Base-by-base conservation (phyloP, 2,888 invertebrate genomes). In the Cheilosia scutellata region DNA sequence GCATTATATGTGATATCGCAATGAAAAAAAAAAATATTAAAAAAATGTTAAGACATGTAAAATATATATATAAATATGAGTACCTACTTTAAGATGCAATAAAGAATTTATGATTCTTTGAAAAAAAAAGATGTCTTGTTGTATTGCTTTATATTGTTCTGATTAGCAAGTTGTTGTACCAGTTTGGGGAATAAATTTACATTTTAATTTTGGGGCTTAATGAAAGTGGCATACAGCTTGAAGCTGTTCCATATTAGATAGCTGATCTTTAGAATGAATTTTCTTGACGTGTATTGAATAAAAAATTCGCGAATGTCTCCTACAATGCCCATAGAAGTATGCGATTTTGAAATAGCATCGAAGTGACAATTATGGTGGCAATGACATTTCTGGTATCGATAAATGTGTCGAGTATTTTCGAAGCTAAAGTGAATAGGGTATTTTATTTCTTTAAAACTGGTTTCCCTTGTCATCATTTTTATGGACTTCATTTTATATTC, bases 101-200 rank as follows among this genome's bases (percentile, higher is more conserved):
- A 90, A 91, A 92, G 91, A 91, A 91, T 89, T 89, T 90, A 90
- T 89, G 87, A 90, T 91, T 91, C 92, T 91, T 91, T 90, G 87
- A 89, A 90, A 90, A 89, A 79, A 76, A 63, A 29, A 13, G 4
- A 25, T 4, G 9, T 33, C 25, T 37, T 6, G 20, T 11, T 25
- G 40, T 75, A 60, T 74, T 13, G 20, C 20, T 20, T 20, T 20
- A 20, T 20, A 58, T 77, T 57, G 60, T 65, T 74, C 27, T 37
- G 20, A 55, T 31, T 42, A 47, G 20, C 4, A 7, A 3, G 37
- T 47, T 55, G 27, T 20, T 57, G 27, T 11, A 47, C 63, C 29
- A 47, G 74, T 74, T 74, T 63, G 31, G 16, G 25, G 55, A 29
- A 9, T 63, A 11, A 25, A 68, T 68, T 68, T 42, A 9, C 2